A percentile compares a stretch with the other conserved stretches of the same genome.
phyloP scores from a whole-genome alignment of 2,888 invertebrate species.

The Drosophila infuscata region DNA sequence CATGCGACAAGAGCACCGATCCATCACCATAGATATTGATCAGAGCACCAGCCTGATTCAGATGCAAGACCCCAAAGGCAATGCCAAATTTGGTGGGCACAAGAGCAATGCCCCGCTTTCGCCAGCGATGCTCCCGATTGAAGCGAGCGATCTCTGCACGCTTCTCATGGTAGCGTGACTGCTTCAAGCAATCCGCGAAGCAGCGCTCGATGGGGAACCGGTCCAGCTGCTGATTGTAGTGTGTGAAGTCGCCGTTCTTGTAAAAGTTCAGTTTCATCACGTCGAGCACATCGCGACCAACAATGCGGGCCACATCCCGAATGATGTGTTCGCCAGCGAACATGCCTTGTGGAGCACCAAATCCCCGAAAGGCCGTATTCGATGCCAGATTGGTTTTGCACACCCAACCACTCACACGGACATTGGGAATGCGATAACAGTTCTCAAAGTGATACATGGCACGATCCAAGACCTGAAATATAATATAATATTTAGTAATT shows the following conservation, averaged over 20 bases:
- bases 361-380: conserved; percentile 97
- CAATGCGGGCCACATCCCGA: conserved; percentile 90
- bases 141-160: conserved; percentile 88
- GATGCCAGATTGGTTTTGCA: conserved; percentile 96
- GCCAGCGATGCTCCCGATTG: conserved; percentile 92
- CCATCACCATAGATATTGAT: conserved; percentile 95
- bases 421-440: conserved; percentile 91
- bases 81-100: conserved; percentile 95
- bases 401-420: conserved; percentile 89
- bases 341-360: conserved; percentile 97
- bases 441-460: conserved; percentile 94
- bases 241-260: conserved; percentile 91
- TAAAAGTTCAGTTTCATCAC: conserved; percentile 92
- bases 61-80: conserved; percentile 90
- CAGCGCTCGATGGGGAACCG: conserved; percentile 91
- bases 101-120: conserved; percentile 93
- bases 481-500: not conserved
- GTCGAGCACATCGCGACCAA: conserved; percentile 88
- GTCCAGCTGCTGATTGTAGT: conserved; percentile 90
- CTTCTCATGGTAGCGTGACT: conserved; percentile 88
- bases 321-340: conserved; percentile 92
- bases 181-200: conserved; percentile 91
- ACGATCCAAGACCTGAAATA: conserved; percentile 90
- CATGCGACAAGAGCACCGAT: conserved; percentile 94
- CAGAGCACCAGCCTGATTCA: conserved; percentile 95